These are phyloP conservation scores for Myiozetetes cayanensis DNA, from an alignment of 2,113 vertebrate genomes.

Conservation along the genomic window DNA sequence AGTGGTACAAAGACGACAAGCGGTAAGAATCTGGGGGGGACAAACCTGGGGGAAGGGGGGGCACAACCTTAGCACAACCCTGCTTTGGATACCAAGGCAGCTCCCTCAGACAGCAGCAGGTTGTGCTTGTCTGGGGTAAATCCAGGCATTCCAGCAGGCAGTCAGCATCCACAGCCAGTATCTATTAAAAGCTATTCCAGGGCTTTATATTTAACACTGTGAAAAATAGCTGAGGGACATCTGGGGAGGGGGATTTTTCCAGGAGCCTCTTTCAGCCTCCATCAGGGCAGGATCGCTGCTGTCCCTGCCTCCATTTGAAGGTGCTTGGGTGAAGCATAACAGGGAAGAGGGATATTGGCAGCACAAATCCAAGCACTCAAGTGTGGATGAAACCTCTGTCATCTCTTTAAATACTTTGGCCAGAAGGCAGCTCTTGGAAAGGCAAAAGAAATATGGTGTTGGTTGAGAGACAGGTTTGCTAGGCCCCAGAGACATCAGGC, in stretches of 20 bases:
- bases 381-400: background rate
- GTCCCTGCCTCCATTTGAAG: fast-evolving
- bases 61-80: background rate
- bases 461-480: background rate
- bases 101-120: background rate
- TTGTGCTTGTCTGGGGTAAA: background rate
- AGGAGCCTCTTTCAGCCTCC: background rate
- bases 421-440: background rate
- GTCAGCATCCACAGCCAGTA: background rate
- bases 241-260: background rate
- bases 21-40: constrained; percentile 68
- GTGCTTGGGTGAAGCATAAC: background rate
- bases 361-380: background rate
- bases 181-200: background rate
- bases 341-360: background rate
- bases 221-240: background rate
- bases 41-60: no score
- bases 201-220: background rate
- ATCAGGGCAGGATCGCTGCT: fast-evolving
- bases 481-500: background rate
- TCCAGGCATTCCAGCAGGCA: background rate
- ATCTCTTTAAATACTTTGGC: background rate
- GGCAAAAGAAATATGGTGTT: background rate
- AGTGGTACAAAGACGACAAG: constrained; percentile 97
- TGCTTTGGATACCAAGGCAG: background rate